Conservation (phyloP, 2,888 invertebrate genomes). For the Drosophila mimetica region DNA sequence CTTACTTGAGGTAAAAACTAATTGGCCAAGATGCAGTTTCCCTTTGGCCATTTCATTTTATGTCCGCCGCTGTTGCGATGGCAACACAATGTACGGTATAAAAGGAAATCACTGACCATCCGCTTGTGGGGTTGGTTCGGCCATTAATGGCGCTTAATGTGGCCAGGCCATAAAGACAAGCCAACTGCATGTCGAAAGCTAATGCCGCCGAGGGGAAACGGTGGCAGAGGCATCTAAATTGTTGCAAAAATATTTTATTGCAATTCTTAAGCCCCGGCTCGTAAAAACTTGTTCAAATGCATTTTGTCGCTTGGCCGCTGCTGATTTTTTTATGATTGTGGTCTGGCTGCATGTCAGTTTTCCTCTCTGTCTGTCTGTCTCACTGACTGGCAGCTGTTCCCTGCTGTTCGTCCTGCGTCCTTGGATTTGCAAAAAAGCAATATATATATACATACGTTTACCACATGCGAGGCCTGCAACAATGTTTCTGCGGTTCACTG, state of each 20-base stretch:
- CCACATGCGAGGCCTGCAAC: conserved; percentile 35
- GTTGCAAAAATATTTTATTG: conserved; percentile 77
- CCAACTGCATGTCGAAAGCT: conserved; percentile 66
- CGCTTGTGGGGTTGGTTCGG: conserved; percentile 36
- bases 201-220: conserved; percentile 41
- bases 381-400: conserved; percentile 41
- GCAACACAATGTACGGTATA: conserved; percentile 34
- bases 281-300: conserved; percentile 75
- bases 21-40: conserved; percentile 39
- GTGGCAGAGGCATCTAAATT: conserved; percentile 73
- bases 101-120: conserved; percentile 57
- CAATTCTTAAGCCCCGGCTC: conserved; percentile 64
- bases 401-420: conserved; percentile 26
- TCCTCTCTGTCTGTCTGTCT: conserved; percentile 12
- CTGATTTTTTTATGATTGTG: conserved; percentile 75
- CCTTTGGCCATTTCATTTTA: conserved; percentile 35
- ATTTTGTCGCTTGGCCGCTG: conserved; percentile 74
- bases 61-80: conserved; percentile 20
- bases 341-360: conserved; percentile 22
- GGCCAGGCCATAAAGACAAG: conserved; percentile 61
- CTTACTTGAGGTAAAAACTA: conserved; percentile 42
- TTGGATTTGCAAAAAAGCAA: conserved; percentile 13
- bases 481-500: conserved; percentile 46
- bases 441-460: conserved; percentile 18
- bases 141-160: conserved; percentile 74